Conservation (phyloP, 1,140 invertebrate genomes). For the Megathymus violae region DNA sequence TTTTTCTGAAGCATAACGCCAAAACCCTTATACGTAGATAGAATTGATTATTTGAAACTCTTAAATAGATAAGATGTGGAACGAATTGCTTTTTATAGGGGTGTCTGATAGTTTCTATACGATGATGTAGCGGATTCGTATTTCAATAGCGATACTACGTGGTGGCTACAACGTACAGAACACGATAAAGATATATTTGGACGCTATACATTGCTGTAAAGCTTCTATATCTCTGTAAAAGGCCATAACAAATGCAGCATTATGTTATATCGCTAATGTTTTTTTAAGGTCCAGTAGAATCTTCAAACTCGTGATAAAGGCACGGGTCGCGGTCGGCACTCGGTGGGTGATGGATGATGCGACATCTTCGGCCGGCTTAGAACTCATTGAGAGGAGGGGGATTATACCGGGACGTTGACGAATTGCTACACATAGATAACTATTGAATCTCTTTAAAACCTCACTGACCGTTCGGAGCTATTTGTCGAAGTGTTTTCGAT, state of each 20-base stretch:
- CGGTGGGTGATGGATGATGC: slow-evolving; percentile 70
- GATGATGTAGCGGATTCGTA: slow-evolving; percentile 51
- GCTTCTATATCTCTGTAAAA: not conserved
- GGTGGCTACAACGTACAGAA: not conserved
- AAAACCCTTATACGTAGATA: slow-evolving; percentile 15
- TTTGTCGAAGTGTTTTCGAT: slow-evolving; percentile 31
- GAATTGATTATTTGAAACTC: slow-evolving; percentile 34
- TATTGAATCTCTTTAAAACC: slow-evolving; percentile 70
- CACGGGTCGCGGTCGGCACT: slow-evolving; percentile 38
- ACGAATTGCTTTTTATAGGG: slow-evolving; percentile 37
- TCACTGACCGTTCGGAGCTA: slow-evolving; percentile 27
- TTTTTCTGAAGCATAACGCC: no score
- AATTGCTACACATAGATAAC: slow-evolving; percentile 71
- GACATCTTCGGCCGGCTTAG: slow-evolving; percentile 69
- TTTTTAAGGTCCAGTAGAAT: not conserved
- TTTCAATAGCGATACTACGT: slow-evolving; percentile 16
- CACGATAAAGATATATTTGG: not conserved
- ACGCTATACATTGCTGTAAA: slow-evolving; percentile 2
- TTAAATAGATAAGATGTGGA: slow-evolving; percentile 31
- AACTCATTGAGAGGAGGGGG: slow-evolving; percentile 73
- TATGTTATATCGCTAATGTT: not conserved
- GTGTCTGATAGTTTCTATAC: slow-evolving; percentile 49
- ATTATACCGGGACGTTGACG: slow-evolving; percentile 77
- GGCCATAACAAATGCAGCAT: not conserved
- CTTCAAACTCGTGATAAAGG: slow-evolving; percentile 29